Evolutionary conservation across 2,888 invertebrate species (phyloP), one percentile per base, ranked within the genome.

Genomic region (Cataglyphis albicans): DNA sequence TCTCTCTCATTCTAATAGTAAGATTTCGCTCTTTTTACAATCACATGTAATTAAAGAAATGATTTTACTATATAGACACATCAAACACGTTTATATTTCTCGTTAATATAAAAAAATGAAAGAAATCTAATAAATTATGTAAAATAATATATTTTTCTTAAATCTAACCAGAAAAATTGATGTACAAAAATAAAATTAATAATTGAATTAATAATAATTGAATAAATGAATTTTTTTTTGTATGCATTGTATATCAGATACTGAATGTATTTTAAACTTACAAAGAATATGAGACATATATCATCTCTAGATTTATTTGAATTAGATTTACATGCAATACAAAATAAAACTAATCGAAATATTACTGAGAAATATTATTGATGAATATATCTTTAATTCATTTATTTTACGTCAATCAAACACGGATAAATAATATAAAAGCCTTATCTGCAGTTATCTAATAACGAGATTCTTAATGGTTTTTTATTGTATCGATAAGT

Each of bases 391-490:
- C n/a, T 55, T 21, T 21, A 21, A 9, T 9, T 57, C 4, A 52
- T 57, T 21, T n/a, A 21, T 57, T 4, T 57, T 57, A 1, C 5
- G 4, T 10, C 4, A 10, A 25, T 10, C 48, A 6, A 10, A 67
- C 52, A 68, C 0, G n/a, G 6, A 44, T 67, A 21, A 21, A 21
- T 21, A 21, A 21, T 21, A 48, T 1, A 12, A 67, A 12, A 67
- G 12, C 0, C 7, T 68, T 68, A 68, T 68, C 68, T 48, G 7
- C 15, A 10, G 6, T 52, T 9, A 12, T 70, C 35, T 38, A 55
- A 52, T n/a, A 52, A 52, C 29, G 29, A 68, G 29, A 68, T 55
- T 9, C 32, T 68, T 68, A 52, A 68, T 70, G 35, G 35, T 15
- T 70, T 68, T 68, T 55, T 35, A 55, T 55, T 70, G 70, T 70